Evolutionary conservation across 2,113 vertebrate species (phyloP), one percentile per base, ranked within the genome.

Genomic region (Phrynosoma blainvillii): DNA sequence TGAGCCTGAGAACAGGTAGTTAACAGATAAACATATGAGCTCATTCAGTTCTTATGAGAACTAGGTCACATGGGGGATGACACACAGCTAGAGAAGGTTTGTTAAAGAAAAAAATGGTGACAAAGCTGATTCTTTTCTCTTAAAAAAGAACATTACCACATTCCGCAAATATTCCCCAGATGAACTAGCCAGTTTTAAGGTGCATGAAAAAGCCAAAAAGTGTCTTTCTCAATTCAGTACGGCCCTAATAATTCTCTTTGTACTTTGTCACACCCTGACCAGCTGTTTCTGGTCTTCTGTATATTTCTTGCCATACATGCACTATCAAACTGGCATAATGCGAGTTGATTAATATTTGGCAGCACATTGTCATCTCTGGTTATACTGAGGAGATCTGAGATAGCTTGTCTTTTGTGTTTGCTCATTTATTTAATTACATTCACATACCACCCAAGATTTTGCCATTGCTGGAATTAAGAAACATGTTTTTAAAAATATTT

Each of bases 321-420:
- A 54, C 86, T 89, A 83, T 12, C 85, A 86, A 90, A 91, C 84
- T 77, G 86, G 82, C 88, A 85, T 70, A 84, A 54, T 88, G 79
- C 27, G 89, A 89, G 78, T 0, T 86, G 66, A 83, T 87, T 90
- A 86, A 83, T 90, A 90, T 84, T 93, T 91, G 90, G 84, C 71
- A 86, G 82, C 84, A 78, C 71, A 78, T 54, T 87, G 84, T 84
- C 0, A 0, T 87, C 93, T 91, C 85, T 0, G 1, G 89, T 79
- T 90, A 79, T 0, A 0, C 0, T 84, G 83, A 89, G 90, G 20
- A 84, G 14, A 89, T 88, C 91, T 87, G 30, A 66, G 80, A 68
- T 83, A 91, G 36, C n/a, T 32, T 89, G 83, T 88, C 56, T 70
- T 92, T 94, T 92, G 84, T 89, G 8, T 93, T 91, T 92, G 90